Evolutionary conservation across 2,113 vertebrate genomes (phyloP).

Genomic region (Larimichthys polyactis): DNA sequence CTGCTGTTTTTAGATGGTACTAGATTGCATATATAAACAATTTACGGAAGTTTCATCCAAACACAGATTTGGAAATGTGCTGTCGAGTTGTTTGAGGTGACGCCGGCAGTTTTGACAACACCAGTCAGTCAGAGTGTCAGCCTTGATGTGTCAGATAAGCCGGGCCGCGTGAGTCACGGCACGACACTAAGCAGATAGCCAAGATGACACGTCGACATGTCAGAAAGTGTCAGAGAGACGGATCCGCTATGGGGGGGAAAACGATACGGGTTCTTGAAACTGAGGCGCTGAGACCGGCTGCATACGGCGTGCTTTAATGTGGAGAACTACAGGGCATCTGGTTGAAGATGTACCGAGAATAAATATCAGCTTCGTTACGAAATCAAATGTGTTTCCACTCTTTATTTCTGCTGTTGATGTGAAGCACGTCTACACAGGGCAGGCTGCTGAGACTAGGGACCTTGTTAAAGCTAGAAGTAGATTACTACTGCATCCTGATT

Average conservation of each 20-base stretch:
- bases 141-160: slow-evolving; percentile 64
- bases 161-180: slow-evolving; percentile 36
- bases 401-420: slow-evolving; percentile 50
- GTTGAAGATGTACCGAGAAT: slow-evolving; percentile 42
- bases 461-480: slow-evolving; percentile 48
- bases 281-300: slow-evolving; percentile 20
- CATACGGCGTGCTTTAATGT: slow-evolving; percentile 39
- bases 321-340: slow-evolving; percentile 14
- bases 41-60: slow-evolving; percentile 4
- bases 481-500: slow-evolving; percentile 37
- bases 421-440: slow-evolving; percentile 33
- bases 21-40: not conserved
- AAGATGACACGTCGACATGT: slow-evolving; percentile 61
- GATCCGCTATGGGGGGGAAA: slow-evolving; percentile 18
- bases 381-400: slow-evolving; percentile 38
- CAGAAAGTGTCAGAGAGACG: slow-evolving; percentile 44
- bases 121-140: slow-evolving; percentile 52
- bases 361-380: slow-evolving; percentile 40
- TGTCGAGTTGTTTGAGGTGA: slow-evolving; percentile 40
- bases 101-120: slow-evolving; percentile 64
- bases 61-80: slow-evolving; percentile 28
- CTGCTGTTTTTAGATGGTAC: too few species aligned
- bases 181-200: slow-evolving; percentile 53
- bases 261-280: slow-evolving; percentile 28
- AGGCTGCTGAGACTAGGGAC: slow-evolving; percentile 39